These are phyloP conservation scores for Morone saxatilis DNA, from an alignment of 2,113 vertebrate species.

Conservation along the genomic window DNA sequence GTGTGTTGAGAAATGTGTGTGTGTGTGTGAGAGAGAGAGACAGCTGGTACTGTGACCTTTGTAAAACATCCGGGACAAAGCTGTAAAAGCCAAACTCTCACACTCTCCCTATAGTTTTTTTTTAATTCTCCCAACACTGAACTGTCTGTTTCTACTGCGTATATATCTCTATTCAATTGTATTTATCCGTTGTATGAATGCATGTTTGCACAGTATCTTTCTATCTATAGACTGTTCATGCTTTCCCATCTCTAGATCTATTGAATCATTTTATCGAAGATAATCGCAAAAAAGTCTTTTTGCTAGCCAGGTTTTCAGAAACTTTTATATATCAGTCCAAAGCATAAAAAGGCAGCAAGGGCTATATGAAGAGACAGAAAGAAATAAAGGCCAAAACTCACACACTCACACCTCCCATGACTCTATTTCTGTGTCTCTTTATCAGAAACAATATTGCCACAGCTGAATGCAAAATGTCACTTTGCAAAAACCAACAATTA, in stretches of 20 bases:
- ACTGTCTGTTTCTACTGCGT: too few relatives aligned
- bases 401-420: neutral
- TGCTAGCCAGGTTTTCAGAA: slow-evolving; percentile 13
- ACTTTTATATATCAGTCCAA: slow-evolving; percentile 22
- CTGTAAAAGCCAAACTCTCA: slow-evolving; percentile 7
- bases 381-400: neutral
- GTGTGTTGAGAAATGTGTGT: neutral
- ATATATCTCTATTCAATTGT: neutral
- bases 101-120: neutral
- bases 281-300: neutral
- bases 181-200: neutral
- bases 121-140: neutral
- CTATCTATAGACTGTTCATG: neutral
- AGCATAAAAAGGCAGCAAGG: slow-evolving; percentile 1
- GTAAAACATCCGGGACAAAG: slow-evolving; percentile 28
- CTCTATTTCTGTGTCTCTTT: neutral
- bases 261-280: neutral
- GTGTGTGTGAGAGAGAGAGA: neutral
- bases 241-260: neutral
- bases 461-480: slow-evolving; percentile 19
- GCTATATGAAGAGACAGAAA: neutral
- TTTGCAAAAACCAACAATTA: neutral
- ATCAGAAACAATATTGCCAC: neutral
- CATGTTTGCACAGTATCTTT: neutral
- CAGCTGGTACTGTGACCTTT: neutral